phyloP scores from a whole-genome alignment of 2,888 invertebrate genomes.

The Andrena hattorfiana region DNA sequence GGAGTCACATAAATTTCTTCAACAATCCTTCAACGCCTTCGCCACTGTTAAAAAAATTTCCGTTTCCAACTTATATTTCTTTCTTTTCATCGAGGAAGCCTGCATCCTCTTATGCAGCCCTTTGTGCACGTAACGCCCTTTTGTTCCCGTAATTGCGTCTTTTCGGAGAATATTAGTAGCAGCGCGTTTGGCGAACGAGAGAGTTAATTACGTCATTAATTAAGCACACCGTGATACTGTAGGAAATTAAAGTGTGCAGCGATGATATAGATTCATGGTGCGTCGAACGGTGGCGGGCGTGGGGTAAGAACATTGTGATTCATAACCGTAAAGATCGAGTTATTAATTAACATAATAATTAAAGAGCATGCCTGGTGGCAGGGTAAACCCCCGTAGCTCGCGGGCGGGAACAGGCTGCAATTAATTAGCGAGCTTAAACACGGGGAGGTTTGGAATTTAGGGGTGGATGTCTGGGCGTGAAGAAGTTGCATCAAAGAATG shows the following conservation, averaged over 20 bases:
- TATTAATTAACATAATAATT: conserved; percentile 55
- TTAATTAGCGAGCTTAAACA: conserved; percentile 45
- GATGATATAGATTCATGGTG: conserved; percentile 28
- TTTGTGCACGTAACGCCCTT: background rate
- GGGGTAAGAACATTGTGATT: conserved; percentile 40
- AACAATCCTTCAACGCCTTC: too few species aligned
- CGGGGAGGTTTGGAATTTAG: background rate
- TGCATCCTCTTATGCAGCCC: background rate
- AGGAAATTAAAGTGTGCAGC: conserved; percentile 17
- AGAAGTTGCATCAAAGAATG: background rate
- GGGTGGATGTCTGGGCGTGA: background rate
- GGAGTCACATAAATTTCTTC: too few species aligned
- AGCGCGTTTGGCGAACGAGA: conserved; percentile 7
- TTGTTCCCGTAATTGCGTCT: background rate
- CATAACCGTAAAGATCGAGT: conserved; percentile 36
- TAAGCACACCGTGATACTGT: conserved; percentile 23
- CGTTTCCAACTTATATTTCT: too few species aligned
- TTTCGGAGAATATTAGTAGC: conserved; percentile 4
- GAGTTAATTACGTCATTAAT: conserved; percentile 55
- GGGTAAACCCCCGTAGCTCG: conserved; percentile 32
- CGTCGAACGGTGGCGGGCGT: conserved; percentile 12
- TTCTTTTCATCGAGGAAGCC: too few species aligned
- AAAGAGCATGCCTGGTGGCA: background rate
- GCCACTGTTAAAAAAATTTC: too few species aligned
- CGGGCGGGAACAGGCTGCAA: conserved; percentile 28